Base-by-base conservation (phyloP, 2,797 vertebrate genomes). In the Calcarius lapponicus region DNA sequence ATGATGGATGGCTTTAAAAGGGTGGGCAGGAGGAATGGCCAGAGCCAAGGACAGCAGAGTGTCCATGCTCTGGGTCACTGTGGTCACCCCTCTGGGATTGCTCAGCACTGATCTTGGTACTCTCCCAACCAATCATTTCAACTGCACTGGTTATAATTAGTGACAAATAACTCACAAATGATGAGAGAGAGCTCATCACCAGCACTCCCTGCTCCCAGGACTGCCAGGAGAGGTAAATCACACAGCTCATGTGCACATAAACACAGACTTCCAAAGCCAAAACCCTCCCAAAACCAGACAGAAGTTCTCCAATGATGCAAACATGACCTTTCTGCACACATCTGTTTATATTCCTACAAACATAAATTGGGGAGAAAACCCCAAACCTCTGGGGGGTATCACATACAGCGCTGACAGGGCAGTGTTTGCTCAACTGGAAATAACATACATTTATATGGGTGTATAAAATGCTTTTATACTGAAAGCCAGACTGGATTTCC, bases 191-290 rank as follows among this genome's bases (percentile, higher is more conserved):
- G 58, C 58, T 94, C 45, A 2, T 79, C 64, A 79, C 38, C 81
- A 86, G 16, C 36, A 45, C 34, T 71, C 38, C 15, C 28, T 38
- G 73, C 40, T 85, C 88, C 53, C 17, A 42, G 58, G 42, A 29
- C 47, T 45, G 43, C 21, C 45, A 56, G 2, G 15, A 38, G 64
- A 87, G 78, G 19, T 54, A 70, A 89, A 76, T 26, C 50, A 19
- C 79, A 42, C 15, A 14, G 42, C 6, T 1, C 10, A 17, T 4
- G 32, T 9, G n/a, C 7, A 3, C 11, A 24, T 2, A n/a, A 3
- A 38, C 9, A 51, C 2, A 34, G 24, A 25, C 28, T 53, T 60
- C 28, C 48, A 54, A 31, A 48, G 8, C 24, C 58, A 42, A 91
- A 80, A 16, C 5, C n/a, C 17, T 70, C 13, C 11, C 40, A 54